Evolutionary conservation across 2,888 invertebrate species (phyloP), one percentile per base, ranked within the genome.

Genomic region (Ochropleura leucogaster): DNA sequence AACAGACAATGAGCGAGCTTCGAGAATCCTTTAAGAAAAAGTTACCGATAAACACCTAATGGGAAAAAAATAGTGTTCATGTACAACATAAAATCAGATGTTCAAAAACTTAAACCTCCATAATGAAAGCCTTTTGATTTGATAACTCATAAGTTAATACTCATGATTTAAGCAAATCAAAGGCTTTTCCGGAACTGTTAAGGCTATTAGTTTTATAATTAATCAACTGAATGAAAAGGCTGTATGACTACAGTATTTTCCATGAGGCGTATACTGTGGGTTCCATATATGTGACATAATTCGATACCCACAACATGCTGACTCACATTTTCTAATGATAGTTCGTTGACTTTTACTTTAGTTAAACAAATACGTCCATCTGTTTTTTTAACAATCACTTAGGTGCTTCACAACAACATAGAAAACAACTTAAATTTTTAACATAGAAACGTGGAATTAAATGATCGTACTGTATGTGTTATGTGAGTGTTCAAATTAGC

Each of bases 261-360:
- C 66, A 72, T 57, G 46, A 69, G 60, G 68, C 60, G 40, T 72
- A 55, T 68, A 59, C 40, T 42, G 53, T 57, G 51, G 55, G 57
- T 66, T 66, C 47, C 30, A 30, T 30, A 30, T 30, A 55, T 30
- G 55, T 60, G 42, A 59, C 63, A 60, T 64, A 79, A 82, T 76
- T 72, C 64, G 81, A 86, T 77, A 71, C 68, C 68, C 46, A 55
- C 72, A 89, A 84, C 72, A 62, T 83, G 88, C 84, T 42, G 44
- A 84, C 82, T 89, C 88, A 89, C 70, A 79, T 57, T 57, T 77
- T 74, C 60, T 89, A 89, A 88, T 83, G 76, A 85, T 65, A 78
- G 74, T 74, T 67, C 59, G 55, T 73, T 75, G 68, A 20, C 74
- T 59, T 68, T 68, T 51, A 63, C n/a, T 40, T 65, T 60, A 69